Evolutionary conservation across 2,113 vertebrate species (phyloP), one percentile per base, ranked within the genome.

Genomic region (Planiliza haematocheilus): DNA sequence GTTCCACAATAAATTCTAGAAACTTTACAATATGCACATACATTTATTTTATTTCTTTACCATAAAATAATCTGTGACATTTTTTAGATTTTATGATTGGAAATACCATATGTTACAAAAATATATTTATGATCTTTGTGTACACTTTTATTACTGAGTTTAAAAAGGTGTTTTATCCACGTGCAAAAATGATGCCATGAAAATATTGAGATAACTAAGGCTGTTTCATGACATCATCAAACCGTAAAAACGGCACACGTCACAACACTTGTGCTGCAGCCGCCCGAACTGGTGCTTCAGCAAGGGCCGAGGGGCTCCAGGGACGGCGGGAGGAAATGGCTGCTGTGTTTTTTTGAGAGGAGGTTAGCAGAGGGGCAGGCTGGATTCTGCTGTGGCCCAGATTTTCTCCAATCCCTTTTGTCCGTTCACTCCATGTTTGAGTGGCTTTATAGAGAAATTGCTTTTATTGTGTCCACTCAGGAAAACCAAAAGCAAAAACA

Each of bases 381-480:
- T 79, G 85, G 82, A 89, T 85, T 90, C 82, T 80, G 88, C 86
- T 84, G 84, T 83, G 80, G 82, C 91, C 91, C 89, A 88, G 81
- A 92, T 92, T 91, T 88, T 82, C 85, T 79, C 66, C 84, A 79
- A 73, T 86, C 80, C 81, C 81, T 87, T 91, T 88, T 91, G 86
- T 91, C 81, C 77, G 67, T 88, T 91, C 89, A 76, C 76, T 89
- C 82, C 62, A 73, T 84, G 81, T 85, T 81, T 83, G 86, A 91
- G 88, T 86, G 89, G 78, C 82, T 90, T 89, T 86, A 68, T 78
- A 66, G 76, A 89, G 82, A 91, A 88, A 93, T 89, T 90, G 88
- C 90, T 91, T 91, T 92, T 87, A 91, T 91, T 91, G 89, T 90
- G 82, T 88, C 88, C 80, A 79, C 76, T 88, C 83, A 87, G 83